These are phyloP conservation scores for Mesembrinibis cayennensis DNA, from an alignment of 2,113 vertebrate genomes.

Conservation along the genomic window DNA sequence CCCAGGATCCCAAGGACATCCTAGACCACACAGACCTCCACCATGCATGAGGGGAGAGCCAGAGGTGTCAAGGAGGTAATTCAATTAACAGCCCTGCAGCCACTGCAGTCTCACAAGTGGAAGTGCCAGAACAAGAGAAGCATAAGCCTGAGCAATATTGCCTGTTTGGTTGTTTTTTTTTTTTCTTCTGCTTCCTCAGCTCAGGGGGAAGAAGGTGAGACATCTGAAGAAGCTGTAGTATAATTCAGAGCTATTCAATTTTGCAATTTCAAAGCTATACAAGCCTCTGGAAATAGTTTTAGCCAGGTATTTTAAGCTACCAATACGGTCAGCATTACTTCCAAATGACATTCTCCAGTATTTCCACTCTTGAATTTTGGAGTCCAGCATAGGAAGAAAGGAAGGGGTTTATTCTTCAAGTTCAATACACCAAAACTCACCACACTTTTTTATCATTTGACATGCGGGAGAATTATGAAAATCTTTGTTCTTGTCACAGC, in stretches of 20 bases:
- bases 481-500: not conserved
- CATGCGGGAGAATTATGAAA: not conserved
- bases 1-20: not conserved
- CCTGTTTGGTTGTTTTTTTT: not conserved
- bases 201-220: not conserved
- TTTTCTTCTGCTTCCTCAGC: not conserved
- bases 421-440: not conserved
- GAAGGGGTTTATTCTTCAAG: not conserved
- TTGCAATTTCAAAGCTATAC: not conserved
- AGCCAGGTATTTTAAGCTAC: not conserved
- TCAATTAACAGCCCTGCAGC: not conserved
- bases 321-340: not conserved
- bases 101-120: not conserved
- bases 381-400: not conserved
- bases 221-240: not conserved
- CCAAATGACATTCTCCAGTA: not conserved
- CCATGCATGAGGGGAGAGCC: accelerated
- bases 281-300: not conserved
- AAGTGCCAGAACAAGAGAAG: not conserved
- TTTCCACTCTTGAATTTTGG: not conserved
- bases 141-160: not conserved
- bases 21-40: not conserved
- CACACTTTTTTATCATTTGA: not conserved
- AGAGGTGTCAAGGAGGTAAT: not conserved
- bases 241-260: not conserved